phyloP scores from a whole-genome alignment of 2,113 vertebrate species.

The Rhagologus leucostigma region DNA sequence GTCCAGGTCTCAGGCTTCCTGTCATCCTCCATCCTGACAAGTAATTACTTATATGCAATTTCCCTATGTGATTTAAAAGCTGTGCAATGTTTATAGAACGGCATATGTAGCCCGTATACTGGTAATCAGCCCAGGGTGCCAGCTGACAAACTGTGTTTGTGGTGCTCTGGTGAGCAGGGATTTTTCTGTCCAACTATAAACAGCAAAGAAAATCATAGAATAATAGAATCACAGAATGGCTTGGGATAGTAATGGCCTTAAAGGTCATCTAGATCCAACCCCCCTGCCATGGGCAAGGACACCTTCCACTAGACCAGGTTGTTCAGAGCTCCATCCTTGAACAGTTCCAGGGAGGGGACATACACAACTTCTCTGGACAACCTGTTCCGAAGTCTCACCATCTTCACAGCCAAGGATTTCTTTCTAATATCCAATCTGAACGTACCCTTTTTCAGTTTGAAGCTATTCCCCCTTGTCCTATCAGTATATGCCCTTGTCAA shows the following conservation, averaged over 20 bases:
- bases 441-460: rapidly evolving
- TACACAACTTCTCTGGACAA: background rate
- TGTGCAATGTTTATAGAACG: background rate
- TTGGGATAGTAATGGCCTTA: background rate
- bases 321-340: background rate
- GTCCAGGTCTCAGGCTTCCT: background rate
- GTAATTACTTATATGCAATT: background rate
- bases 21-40: background rate
- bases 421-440: background rate
- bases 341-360: background rate
- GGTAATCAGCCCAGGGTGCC: background rate
- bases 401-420: background rate
- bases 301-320: background rate
- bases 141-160: background rate
- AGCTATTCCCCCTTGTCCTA: background rate
- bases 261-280: background rate
- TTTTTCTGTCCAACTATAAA: background rate
- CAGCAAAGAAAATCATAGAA: background rate
- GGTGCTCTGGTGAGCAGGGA: background rate
- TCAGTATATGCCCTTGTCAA: background rate
- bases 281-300: background rate
- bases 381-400: background rate
- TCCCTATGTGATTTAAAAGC: background rate
- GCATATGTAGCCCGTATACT: background rate
- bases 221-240: background rate